These are phyloP conservation scores for Salarias fasciatus DNA, from an alignment of 2,797 vertebrate genomes.

Conservation along the genomic window DNA sequence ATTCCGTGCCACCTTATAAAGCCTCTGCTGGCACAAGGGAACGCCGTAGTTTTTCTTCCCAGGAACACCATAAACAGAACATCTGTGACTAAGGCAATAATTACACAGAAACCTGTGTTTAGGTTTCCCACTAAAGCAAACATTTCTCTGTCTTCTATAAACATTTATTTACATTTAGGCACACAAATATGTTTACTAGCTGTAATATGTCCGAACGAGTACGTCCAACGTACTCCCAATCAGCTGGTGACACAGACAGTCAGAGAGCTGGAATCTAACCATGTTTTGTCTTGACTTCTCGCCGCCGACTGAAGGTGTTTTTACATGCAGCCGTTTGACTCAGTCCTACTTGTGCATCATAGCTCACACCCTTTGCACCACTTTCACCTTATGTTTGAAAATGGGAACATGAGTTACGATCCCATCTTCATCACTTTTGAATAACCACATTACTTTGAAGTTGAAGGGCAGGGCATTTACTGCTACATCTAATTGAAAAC, in stretches of 20 bases:
- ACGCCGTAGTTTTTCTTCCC: constrained; percentile 42
- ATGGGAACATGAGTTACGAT: no score
- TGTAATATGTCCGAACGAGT: constrained; percentile 30
- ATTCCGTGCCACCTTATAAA: constrained; percentile 35
- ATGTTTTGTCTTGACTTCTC: constrained; percentile 46
- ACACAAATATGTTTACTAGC: constrained; percentile 39
- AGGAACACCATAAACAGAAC: constrained; percentile 50
- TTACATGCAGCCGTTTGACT: constrained; percentile 23
- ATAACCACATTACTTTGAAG: no score
- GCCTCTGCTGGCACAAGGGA: constrained; percentile 29
- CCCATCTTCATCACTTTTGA: no score
- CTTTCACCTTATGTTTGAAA: background rate
- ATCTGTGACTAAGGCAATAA: constrained; percentile 50
- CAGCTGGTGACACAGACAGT: constrained; percentile 42
- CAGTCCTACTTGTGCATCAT: constrained; percentile 37
- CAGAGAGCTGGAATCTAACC: constrained; percentile 28
- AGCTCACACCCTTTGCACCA: constrained; percentile 1
- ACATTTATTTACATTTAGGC: constrained; percentile 45
- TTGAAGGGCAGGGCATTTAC: no score
- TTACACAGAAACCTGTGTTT: constrained; percentile 49
- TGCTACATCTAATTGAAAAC: no score
- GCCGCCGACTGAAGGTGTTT: constrained; percentile 15
- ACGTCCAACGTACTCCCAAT: constrained; percentile 23
- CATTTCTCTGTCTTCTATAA: constrained; percentile 41
- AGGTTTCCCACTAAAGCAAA: constrained; percentile 27